phyloP scores from a whole-genome alignment of 2,113 vertebrate species.

The Heterotis niloticus region DNA sequence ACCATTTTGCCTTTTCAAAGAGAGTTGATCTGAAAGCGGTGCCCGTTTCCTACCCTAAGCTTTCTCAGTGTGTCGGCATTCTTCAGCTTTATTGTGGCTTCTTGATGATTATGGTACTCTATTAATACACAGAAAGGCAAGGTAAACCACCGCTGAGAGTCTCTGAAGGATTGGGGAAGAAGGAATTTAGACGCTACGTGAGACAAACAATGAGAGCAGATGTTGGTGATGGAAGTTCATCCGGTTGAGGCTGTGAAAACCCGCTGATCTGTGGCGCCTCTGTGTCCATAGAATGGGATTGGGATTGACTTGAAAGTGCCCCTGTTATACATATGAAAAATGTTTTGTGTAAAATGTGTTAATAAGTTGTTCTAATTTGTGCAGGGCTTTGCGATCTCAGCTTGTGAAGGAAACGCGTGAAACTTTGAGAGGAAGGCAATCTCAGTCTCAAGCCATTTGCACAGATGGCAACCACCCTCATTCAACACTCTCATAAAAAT shows the following conservation, averaged over 20 bases:
- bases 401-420: neutral
- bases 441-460: neutral
- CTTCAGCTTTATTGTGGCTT: conserved; percentile 5
- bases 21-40: neutral
- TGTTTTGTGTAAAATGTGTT: neutral
- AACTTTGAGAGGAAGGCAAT: too few relatives aligned
- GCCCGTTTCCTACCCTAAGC: too few relatives aligned
- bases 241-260: neutral
- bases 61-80: neutral
- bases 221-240: neutral
- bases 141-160: neutral
- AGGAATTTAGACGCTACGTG: neutral
- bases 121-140: neutral
- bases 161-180: neutral
- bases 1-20: neutral
- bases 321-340: too few relatives aligned
- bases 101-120: neutral
- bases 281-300: too few relatives aligned
- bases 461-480: neutral
- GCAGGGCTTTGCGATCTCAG: neutral
- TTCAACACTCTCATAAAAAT: neutral
- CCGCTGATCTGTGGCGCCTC: neutral
- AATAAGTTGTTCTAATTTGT: too few relatives aligned
- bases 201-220: neutral
- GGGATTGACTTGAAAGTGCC: neutral